Base-by-base conservation (phyloP, 2,113 vertebrate genomes). In the Oophaga pumilio region DNA sequence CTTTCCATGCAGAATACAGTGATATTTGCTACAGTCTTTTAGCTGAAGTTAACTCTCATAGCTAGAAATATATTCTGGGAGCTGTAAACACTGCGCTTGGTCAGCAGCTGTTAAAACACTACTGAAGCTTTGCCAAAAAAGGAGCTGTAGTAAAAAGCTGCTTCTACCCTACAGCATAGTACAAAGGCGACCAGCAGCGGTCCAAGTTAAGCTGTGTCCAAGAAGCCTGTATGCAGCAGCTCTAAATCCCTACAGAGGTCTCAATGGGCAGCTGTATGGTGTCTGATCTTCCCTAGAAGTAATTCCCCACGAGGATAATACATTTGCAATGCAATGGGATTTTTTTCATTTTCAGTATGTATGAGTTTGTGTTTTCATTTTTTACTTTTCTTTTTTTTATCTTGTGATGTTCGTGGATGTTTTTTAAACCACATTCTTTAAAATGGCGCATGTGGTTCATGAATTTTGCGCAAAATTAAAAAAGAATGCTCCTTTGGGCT, bases 41-140 rank as follows among this genome's bases (percentile, higher is more conserved):
- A 49, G 28, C 71, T 74, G 28, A 49, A 74, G 20, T 33, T 7
- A 49, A 20, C 15, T 49, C 71, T 74, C 28, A 20, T 74, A 49
- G 71, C 71, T 74, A 33, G 43, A 74, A 74, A 74, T 74, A 71
- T 28, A 71, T 33, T 33, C 68, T 56, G 53, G 20, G 68, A 18
- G 68, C 28, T 33, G 68, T 71, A 33, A 71, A 33, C 28, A 33
- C 68, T 43, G 20, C 8, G 33, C 71, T 43, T 28, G 43, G 24
- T 66, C 71, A 74, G 71, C 71, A 74, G 71, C 71, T 74, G 71
- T 26, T 74, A 74, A 43, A 71, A 74, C 71, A 74, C 24, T 74
- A 33, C 71, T 74, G 71, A 74, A 18, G 28, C 71, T 20, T 74
- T 43, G 71, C 71, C 33, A 49, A 74, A 74, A 74, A 74, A 43